Percentiles rank a stretch among this genome's conserved stretches.
phyloP scores from a whole-genome alignment of 1,140 invertebrate species.

The Penaeus japonicus region DNA sequence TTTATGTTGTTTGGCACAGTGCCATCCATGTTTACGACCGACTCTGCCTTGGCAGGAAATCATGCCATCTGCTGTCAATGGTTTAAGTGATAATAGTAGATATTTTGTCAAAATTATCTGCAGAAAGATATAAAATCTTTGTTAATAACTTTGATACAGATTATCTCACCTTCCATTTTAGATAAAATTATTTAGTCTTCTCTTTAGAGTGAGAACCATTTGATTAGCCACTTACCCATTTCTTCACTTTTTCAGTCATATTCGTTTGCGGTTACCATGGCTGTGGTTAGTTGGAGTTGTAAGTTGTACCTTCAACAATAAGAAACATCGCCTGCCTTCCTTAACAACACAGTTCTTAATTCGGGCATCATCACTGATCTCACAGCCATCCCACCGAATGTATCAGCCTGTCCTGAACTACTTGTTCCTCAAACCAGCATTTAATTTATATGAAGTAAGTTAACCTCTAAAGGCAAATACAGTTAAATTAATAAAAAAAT shows the following conservation, averaged over 20 bases:
- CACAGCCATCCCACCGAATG: constrained; percentile 23
- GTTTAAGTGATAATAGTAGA: too few species aligned
- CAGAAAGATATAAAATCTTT: too few species aligned
- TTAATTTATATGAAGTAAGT: constrained; percentile 28
- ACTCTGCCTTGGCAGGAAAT: too few species aligned
- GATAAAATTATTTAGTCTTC: too few species aligned
- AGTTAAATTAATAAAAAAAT: background rate
- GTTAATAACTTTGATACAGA: too few species aligned
- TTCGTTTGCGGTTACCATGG: constrained; percentile 24
- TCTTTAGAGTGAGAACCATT: background rate
- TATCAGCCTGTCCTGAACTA: constrained; percentile 37
- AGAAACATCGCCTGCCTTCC: constrained; percentile 15
- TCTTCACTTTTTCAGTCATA: background rate
- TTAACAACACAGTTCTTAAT: constrained; percentile 40
- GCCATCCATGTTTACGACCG: too few species aligned
- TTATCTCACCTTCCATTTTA: too few species aligned
- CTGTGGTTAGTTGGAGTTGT: constrained; percentile 40
- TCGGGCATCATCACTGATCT: constrained; percentile 24
- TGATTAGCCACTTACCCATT: background rate
- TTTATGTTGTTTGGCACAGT: too few species aligned
- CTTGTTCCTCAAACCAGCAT: constrained; percentile 29
- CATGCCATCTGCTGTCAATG: too few species aligned
- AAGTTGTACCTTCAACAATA: constrained; percentile 25
- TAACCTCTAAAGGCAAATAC: too few species aligned
- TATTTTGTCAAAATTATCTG: too few species aligned